A percentile compares a stretch with the other conserved stretches of the same genome.
Conservation (phyloP, 2,113 vertebrate genomes). For the Brevimyrus niger region DNA sequence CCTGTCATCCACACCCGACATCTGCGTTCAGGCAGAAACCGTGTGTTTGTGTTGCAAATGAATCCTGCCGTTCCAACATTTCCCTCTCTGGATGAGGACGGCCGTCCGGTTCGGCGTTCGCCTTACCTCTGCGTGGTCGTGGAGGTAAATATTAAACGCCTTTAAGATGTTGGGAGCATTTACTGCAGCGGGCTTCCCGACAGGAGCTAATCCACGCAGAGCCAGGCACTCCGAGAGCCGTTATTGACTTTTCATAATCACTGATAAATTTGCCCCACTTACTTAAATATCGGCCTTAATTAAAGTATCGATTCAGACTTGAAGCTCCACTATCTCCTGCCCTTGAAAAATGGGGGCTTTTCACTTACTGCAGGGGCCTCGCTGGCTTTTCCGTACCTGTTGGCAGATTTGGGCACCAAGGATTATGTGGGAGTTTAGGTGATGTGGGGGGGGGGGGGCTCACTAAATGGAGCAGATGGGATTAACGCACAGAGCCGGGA, state of each 20-base stretch:
- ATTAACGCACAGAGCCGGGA: background rate
- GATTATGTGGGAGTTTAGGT: background rate
- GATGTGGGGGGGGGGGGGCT: slow-evolving; percentile 15
- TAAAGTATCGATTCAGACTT: background rate
- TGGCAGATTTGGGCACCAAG: background rate
- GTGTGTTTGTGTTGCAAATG: background rate
- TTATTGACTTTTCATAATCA: background rate
- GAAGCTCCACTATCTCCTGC: background rate
- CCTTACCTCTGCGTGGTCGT: background rate
- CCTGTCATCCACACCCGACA: background rate
- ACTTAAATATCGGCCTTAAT: background rate
- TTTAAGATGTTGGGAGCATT: background rate
- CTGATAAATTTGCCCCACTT: background rate
- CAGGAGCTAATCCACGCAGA: background rate
- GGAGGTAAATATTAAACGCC: background rate
- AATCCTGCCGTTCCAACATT: background rate
- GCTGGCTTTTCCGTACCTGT: background rate
- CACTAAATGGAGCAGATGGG: background rate
- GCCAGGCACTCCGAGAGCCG: background rate
- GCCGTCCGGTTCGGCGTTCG: background rate
- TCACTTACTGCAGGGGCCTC: background rate
- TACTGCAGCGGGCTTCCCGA: background rate
- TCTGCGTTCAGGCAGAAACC: background rate
- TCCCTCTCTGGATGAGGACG: background rate
- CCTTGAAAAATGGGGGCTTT: background rate